phyloP scores from a whole-genome alignment of 2,888 invertebrate species.

The Xanthorhoe designata region DNA sequence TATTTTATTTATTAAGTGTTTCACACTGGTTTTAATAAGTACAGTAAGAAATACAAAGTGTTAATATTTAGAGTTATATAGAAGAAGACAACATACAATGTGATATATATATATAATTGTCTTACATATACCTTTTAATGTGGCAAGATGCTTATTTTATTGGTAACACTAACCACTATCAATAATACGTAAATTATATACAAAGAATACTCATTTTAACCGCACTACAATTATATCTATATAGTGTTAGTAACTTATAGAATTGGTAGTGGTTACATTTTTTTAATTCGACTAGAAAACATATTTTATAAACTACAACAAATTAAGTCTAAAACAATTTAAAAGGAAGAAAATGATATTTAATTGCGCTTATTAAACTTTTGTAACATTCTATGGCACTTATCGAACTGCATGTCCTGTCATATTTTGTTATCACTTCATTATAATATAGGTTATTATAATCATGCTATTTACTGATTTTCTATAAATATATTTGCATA shows the following conservation, averaged over 20 bases:
- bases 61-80: constrained; percentile 9
- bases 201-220: constrained; percentile 16
- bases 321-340: constrained; percentile 34
- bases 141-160: constrained; percentile 36
- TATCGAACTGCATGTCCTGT: constrained; percentile 39
- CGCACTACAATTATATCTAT: constrained; percentile 15
- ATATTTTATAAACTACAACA: constrained; percentile 36
- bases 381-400: constrained; percentile 38
- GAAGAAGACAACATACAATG: constrained; percentile 26
- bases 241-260: constrained; percentile 19
- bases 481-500: constrained; percentile 23
- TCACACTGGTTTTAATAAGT: constrained; percentile 45
- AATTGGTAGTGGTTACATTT: constrained; percentile 8
- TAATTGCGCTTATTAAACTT: constrained; percentile 23
- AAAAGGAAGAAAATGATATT: constrained; percentile 23
- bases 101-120: constrained; percentile 23
- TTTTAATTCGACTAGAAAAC: constrained; percentile 47
- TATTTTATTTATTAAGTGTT: constrained; percentile 51
- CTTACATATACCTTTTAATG: constrained; percentile 27
- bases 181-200: constrained; percentile 21
- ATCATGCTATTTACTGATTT: constrained; percentile 1
- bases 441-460: no score
- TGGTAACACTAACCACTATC: constrained; percentile 27
- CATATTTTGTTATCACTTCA: constrained; percentile 24
- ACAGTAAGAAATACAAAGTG: constrained; percentile 21